phyloP scores from a whole-genome alignment of 2,888 invertebrate species.

The Drosophila paramelanica region DNA sequence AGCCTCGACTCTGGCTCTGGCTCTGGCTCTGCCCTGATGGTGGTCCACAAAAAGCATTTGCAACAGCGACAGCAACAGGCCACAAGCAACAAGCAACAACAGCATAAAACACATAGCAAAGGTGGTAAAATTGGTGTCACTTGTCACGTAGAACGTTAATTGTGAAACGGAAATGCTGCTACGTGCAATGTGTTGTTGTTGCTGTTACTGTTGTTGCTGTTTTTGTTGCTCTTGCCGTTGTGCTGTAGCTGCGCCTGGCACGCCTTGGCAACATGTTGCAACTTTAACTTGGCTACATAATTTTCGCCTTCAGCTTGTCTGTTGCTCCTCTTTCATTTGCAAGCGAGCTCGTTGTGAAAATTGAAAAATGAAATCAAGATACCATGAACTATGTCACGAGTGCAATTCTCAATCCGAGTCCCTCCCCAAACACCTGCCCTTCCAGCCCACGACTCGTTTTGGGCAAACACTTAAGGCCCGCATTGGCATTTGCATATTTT shows the following conservation, averaged over 20 bases:
- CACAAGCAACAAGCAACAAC: conserved; percentile 48
- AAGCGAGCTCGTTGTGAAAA: conserved; percentile 60
- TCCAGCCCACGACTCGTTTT: conserved; percentile 8
- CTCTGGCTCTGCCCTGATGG: conserved; percentile 58
- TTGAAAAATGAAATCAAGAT: conserved; percentile 79
- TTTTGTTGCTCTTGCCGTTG: conserved; percentile 29
- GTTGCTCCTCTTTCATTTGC: conserved; percentile 41
- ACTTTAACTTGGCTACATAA: conserved; percentile 61
- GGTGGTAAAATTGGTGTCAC: conserved; percentile 83
- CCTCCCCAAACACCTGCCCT: background rate
- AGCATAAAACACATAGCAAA: conserved; percentile 69
- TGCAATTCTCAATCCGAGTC: conserved; percentile 51
- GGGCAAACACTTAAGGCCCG: conserved; percentile 48
- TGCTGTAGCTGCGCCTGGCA: conserved; percentile 41
- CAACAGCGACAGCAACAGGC: conserved; percentile 31
- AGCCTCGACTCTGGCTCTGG: conserved; percentile 32
- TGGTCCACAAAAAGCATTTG: conserved; percentile 67
- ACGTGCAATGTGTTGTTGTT: conserved; percentile 47
- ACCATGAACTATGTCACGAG: conserved; percentile 74
- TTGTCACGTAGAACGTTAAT: conserved; percentile 82
- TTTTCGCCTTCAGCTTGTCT: conserved; percentile 59
- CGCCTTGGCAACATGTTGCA: conserved; percentile 75
- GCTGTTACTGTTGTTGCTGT: conserved; percentile 10
- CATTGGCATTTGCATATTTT: conserved; percentile 73
- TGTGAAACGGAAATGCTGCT: conserved; percentile 77